These are phyloP conservation scores for Cossypha heuglini DNA, from an alignment of 2,797 vertebrate species.

Conservation along the genomic window DNA sequence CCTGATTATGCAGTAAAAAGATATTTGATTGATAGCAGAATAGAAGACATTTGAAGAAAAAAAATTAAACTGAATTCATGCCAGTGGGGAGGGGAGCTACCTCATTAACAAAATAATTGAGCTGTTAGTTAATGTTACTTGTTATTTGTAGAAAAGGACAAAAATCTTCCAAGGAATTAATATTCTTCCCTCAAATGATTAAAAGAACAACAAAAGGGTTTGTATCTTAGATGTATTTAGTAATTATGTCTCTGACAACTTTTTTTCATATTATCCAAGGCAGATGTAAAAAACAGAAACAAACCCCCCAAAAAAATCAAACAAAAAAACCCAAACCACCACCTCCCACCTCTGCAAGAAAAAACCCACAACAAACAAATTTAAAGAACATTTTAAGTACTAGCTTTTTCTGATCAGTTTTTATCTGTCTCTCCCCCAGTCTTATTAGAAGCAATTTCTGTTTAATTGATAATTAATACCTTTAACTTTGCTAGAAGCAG, in stretches of 20 bases:
- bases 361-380: background rate
- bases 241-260: conserved; percentile 69
- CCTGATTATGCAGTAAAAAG: conserved; percentile 15
- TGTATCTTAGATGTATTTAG: conserved; percentile 61
- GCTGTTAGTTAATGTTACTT: conserved; percentile 75
- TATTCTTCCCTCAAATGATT: conserved; percentile 67
- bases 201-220: conserved; percentile 72
- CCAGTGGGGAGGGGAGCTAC: conserved; percentile 38
- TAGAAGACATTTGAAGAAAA: conserved; percentile 52
- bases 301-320: too few species aligned
- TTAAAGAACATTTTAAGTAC: conserved; percentile 59
- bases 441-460: conserved; percentile 67
- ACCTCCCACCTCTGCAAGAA: background rate
- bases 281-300: conserved; percentile 7
- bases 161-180: conserved; percentile 61
- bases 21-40: conserved; percentile 68
- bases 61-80: conserved; percentile 51
- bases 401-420: conserved; percentile 52
- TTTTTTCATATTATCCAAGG: conserved; percentile 62
- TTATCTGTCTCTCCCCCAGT: background rate
- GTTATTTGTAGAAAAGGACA: conserved; percentile 66
- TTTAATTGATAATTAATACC: conserved; percentile 77
- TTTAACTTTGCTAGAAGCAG: conserved; percentile 58
- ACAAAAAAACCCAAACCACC: too few species aligned
- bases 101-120: conserved; percentile 77